Evolutionary conservation across 2,888 invertebrate species (phyloP).

Genomic region (Ornithoptera alexandrae): DNA sequence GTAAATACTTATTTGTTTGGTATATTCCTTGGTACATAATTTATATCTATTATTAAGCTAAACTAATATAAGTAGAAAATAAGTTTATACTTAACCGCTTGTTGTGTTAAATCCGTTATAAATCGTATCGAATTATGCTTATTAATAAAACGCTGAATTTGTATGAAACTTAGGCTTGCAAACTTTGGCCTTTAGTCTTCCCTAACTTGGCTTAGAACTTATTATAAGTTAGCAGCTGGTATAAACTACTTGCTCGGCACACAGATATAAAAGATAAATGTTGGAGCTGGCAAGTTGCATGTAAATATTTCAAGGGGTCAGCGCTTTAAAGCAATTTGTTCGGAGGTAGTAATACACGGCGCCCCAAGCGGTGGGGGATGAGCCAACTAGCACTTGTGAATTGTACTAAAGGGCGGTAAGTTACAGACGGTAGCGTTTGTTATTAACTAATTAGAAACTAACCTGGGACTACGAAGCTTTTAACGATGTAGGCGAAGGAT

Average conservation of each 20-base stretch:
- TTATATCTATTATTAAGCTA: too few relatives aligned
- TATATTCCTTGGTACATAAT: too few relatives aligned
- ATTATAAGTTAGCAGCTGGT: constrained; percentile 26
- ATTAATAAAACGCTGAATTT: constrained; percentile 15
- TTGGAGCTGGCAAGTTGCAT: constrained; percentile 25
- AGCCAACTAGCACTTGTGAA: constrained; percentile 27
- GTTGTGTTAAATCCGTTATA: background rate
- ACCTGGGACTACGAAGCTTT: too few relatives aligned
- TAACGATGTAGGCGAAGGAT: too few relatives aligned
- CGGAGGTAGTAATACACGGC: constrained; percentile 27
- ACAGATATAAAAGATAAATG: constrained; percentile 28
- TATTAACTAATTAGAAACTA: background rate
- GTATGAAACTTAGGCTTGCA: constrained; percentile 16
- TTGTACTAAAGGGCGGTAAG: constrained; percentile 6
- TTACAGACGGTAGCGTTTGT: constrained; percentile 17
- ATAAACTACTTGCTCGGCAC: constrained; percentile 24
- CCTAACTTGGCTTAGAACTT: constrained; percentile 26
- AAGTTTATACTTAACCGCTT: too few relatives aligned
- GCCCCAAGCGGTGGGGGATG: constrained; percentile 21
- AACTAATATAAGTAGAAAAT: too few relatives aligned
- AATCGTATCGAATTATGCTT: constrained; percentile 2
- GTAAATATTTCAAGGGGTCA: constrained; percentile 30
- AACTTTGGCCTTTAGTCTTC: constrained; percentile 24
- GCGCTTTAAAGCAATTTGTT: constrained; percentile 31
- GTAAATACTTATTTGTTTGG: too few relatives aligned